phyloP scores from a whole-genome alignment of 37 sponge, comb jelly and placozoan species.

The Halisarca cf. caerulea region DNA sequence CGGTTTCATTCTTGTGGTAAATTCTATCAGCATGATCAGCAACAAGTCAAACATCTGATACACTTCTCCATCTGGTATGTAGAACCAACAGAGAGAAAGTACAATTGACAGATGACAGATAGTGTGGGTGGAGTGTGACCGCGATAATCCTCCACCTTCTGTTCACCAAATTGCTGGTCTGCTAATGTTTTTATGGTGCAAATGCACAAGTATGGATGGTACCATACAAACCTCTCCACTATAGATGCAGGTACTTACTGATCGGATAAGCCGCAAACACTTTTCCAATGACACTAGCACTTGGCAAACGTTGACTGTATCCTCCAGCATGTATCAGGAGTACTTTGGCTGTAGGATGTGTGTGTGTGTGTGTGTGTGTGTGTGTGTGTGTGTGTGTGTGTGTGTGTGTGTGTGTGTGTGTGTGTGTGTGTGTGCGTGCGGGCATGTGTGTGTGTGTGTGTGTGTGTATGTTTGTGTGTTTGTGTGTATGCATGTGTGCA shows the following conservation, averaged over 20 bases:
- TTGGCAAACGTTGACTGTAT: slow-evolving; percentile 79
- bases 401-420: too few relatives aligned
- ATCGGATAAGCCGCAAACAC: slow-evolving; percentile 64
- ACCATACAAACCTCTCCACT: background rate
- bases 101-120: background rate
- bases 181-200: too few relatives aligned
- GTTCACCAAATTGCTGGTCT: too few relatives aligned
- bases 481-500: too few relatives aligned
- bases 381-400: too few relatives aligned
- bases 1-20: slow-evolving; percentile 71
- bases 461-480: too few relatives aligned
- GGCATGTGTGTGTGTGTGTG: too few relatives aligned
- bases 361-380: too few relatives aligned
- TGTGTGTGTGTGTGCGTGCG: too few relatives aligned
- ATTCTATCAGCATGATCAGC: slow-evolving; percentile 57
- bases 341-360: slow-evolving; percentile 44
- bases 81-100: background rate
- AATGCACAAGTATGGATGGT: background rate
- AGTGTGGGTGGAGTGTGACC: background rate
- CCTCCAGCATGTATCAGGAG: slow-evolving; percentile 84
- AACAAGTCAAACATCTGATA: slow-evolving; percentile 69
- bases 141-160: too few relatives aligned
- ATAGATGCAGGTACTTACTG: slow-evolving; percentile 28
- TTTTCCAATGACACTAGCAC: slow-evolving; percentile 77
- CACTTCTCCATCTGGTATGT: slow-evolving; percentile 27